Percentiles rank a stretch among this genome's conserved stretches.
These are phyloP conservation scores for Lasioglossum malachurum DNA, from an alignment of 2,888 invertebrate genomes.

Conservation along the genomic window DNA sequence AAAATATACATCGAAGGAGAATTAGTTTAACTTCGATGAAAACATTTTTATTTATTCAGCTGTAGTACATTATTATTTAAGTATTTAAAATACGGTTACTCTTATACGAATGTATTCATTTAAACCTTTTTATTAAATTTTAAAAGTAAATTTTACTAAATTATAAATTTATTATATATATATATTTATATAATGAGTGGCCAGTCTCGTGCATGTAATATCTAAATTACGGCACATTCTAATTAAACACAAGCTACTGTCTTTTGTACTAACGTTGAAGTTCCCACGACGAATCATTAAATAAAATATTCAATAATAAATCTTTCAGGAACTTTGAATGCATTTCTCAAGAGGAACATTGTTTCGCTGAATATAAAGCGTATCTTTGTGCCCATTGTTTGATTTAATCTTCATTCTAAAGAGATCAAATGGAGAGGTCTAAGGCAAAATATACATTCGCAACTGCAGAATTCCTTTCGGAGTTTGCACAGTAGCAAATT, in stretches of 20 bases:
- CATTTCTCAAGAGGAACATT: background rate
- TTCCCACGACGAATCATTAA: background rate
- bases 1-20: background rate
- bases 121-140: too few relatives aligned
- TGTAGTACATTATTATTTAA: background rate
- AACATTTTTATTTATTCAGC: background rate
- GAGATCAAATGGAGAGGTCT: background rate
- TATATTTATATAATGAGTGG: too few relatives aligned
- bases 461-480: background rate
- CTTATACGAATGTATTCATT: background rate
- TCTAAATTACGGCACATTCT: background rate
- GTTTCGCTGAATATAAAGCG: background rate
- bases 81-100: background rate
- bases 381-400: background rate
- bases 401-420: background rate
- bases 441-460: background rate
- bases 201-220: background rate
- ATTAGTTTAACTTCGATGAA: background rate
- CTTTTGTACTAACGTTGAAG: background rate
- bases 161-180: too few relatives aligned
- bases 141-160: too few relatives aligned
- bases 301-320: background rate
- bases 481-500: background rate
- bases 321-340: too few relatives aligned
- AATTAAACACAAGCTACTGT: background rate